Percentiles rank a stretch among this genome's conserved stretches.
These are phyloP conservation scores for Carassius carassius DNA, from an alignment of 2,113 vertebrate genomes.

Conservation along the genomic window DNA sequence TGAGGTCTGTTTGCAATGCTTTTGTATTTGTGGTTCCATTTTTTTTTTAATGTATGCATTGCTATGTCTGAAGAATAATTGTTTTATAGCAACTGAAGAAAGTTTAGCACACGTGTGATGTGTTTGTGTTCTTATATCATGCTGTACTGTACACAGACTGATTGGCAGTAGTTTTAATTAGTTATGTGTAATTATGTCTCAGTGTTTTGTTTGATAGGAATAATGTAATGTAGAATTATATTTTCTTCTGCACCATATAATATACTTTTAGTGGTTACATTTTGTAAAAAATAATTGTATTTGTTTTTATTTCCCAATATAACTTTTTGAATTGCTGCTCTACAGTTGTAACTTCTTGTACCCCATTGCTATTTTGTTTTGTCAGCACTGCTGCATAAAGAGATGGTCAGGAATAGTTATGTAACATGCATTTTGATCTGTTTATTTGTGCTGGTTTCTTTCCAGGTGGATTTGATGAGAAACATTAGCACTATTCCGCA, in stretches of 20 bases:
- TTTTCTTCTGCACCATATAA: too few species aligned
- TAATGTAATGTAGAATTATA: too few species aligned
- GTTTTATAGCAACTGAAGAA: background rate
- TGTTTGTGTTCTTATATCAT: too few species aligned
- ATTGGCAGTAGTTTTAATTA: too few species aligned
- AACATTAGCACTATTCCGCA: conserved; percentile 94
- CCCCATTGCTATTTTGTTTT: background rate
- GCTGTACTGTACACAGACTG: too few species aligned
- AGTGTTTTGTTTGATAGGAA: too few species aligned
- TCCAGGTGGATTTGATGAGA: conserved; percentile 94
- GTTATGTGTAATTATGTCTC: too few species aligned
- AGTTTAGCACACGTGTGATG: too few species aligned
- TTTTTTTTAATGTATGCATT: background rate
- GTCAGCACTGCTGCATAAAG: background rate
- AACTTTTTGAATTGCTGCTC: too few species aligned
- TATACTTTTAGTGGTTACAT: too few species aligned
- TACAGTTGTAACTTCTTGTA: background rate
- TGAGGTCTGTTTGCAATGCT: background rate
- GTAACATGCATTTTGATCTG: conserved; percentile 2
- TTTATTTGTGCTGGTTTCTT: conserved; percentile 36
- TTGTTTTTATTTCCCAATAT: too few species aligned
- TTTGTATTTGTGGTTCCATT: background rate
- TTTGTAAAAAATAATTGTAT: too few species aligned
- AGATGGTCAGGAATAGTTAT: background rate
- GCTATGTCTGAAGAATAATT: background rate